phyloP scores from a whole-genome alignment of 2,888 invertebrate genomes.

The Dryobotodes eremita region DNA sequence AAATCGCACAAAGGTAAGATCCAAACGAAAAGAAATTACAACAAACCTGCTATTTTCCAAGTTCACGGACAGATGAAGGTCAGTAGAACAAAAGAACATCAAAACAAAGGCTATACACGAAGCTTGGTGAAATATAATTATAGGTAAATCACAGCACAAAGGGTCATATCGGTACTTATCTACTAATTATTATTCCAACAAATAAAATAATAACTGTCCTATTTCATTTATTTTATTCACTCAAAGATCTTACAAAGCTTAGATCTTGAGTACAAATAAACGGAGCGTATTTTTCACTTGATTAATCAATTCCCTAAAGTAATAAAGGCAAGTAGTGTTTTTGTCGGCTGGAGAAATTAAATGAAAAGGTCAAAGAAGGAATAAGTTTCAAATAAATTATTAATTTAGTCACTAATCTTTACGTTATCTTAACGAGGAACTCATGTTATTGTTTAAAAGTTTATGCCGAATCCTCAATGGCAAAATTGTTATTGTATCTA shows the following conservation, averaged over 20 bases:
- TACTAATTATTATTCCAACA: conserved; percentile 4
- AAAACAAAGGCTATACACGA: neutral
- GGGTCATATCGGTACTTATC: neutral
- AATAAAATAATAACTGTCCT: conserved; percentile 3
- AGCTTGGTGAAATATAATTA: neutral
- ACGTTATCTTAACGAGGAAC: too few species aligned
- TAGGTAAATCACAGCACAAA: too few species aligned
- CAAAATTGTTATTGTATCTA: neutral
- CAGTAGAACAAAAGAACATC: neutral
- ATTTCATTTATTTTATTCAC: conserved; percentile 11
- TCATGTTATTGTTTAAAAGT: neutral
- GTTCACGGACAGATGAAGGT: too few species aligned
- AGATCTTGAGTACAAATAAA: conserved; percentile 22
- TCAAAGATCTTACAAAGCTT: conserved; percentile 5
- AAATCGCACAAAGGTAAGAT: neutral
- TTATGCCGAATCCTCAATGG: neutral
- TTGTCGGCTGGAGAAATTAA: neutral
- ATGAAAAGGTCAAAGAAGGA: conserved; percentile 1
- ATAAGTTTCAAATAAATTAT: conserved; percentile 5
- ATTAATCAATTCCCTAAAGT: conserved; percentile 37
- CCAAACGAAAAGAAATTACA: neutral
- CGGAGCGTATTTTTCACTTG: conserved; percentile 29
- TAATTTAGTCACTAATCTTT: neutral
- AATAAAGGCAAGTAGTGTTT: conserved; percentile 12
- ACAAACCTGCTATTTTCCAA: neutral